A percentile compares a stretch with the other conserved stretches of the same genome.
phyloP scores from a whole-genome alignment of 1,140 invertebrate species.

The Hyles euphorbiae region DNA sequence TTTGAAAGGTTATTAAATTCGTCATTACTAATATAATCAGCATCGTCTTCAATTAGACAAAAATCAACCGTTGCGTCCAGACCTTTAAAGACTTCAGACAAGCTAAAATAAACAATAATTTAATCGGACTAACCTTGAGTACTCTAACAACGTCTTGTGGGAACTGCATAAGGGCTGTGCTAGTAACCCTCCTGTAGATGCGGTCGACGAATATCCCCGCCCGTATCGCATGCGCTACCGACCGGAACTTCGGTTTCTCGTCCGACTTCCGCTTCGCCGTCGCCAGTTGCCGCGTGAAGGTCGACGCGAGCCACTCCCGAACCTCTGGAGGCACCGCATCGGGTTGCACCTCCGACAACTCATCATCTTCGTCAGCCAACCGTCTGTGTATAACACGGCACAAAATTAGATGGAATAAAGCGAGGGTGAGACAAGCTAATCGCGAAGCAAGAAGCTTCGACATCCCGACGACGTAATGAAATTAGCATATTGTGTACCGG shows the following conservation, averaged over 20 bases:
- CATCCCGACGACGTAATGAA: background rate
- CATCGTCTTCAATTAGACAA: too few relatives aligned
- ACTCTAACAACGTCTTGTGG: conserved; percentile 90
- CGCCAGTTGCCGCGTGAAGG: conserved; percentile 94
- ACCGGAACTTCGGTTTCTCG: conserved; percentile 92
- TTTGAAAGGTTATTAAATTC: too few relatives aligned
- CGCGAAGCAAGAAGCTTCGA: conserved; percentile 9
- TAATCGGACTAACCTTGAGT: conserved; percentile 83
- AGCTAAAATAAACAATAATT: background rate
- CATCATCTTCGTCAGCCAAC: conserved; percentile 93
- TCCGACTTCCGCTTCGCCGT: conserved; percentile 84
- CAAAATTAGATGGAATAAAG: conserved; percentile 4
- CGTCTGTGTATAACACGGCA: conserved; percentile 73
- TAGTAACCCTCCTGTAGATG: conserved; percentile 93
- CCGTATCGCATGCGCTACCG: conserved; percentile 97
- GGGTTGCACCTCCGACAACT: conserved; percentile 95
- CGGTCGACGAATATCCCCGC: conserved; percentile 98
- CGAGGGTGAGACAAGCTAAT: conserved; percentile 2
- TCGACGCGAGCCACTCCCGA: conserved; percentile 96
- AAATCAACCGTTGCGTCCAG: too few relatives aligned
- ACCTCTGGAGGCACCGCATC: conserved; percentile 97
- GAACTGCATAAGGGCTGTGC: conserved; percentile 91
- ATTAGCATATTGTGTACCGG: background rate
- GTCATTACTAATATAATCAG: too few relatives aligned
- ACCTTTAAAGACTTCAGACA: background rate